Percentiles rank a stretch among this genome's conserved stretches.
These are phyloP conservation scores for Melinopterus prodromus DNA, from an alignment of 2,888 invertebrate genomes.

Conservation along the genomic window DNA sequence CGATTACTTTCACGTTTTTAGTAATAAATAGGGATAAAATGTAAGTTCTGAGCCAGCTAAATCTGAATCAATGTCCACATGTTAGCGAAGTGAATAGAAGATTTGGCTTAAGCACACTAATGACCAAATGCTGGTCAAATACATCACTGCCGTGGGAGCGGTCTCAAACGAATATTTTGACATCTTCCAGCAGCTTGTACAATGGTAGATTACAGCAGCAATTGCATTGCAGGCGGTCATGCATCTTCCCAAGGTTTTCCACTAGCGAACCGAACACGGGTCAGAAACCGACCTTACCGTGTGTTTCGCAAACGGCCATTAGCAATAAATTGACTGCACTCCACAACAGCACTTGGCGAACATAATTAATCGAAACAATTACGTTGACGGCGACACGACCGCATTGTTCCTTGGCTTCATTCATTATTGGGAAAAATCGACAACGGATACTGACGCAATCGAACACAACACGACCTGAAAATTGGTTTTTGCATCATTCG, in stretches of 20 bases:
- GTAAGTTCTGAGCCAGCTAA: no score
- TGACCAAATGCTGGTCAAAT: no score
- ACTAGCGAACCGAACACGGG: not conserved
- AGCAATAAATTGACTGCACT: not conserved
- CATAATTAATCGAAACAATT: not conserved
- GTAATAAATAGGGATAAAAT: no score
- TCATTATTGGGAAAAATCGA: not conserved
- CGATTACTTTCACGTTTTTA: no score
- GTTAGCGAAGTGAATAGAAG: no score
- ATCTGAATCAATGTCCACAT: no score
- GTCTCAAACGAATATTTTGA: no score
- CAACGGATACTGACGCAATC: not conserved
- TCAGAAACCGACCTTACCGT: not conserved
- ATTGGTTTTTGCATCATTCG: not conserved
- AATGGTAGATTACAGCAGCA: no score
- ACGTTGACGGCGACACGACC: not conserved
- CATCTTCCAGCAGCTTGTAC: no score
- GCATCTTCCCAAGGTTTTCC: not conserved
- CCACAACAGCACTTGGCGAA: not conserved
- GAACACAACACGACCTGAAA: not conserved
- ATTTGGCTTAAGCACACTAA: no score
- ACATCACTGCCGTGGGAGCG: no score
- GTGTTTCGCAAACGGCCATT: not conserved
- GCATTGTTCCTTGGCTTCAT: conserved; percentile 4
- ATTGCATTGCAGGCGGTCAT: no score